Percentiles rank a stretch among this genome's conserved stretches.
These are phyloP conservation scores for Daphoenositta chrysoptera DNA, from an alignment of 2,113 vertebrate genomes.

Conservation along the genomic window DNA sequence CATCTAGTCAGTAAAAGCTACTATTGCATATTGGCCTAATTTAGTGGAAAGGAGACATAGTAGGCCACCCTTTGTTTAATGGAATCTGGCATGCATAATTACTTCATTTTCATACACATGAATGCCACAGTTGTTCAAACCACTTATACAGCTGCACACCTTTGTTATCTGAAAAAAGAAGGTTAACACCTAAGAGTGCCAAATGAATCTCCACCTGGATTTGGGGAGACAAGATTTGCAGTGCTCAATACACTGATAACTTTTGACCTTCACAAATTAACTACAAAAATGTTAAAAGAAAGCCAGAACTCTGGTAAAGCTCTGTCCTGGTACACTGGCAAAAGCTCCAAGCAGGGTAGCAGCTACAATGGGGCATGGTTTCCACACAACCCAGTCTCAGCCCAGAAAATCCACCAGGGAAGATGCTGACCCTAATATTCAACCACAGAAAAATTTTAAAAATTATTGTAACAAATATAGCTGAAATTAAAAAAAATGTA, in stretches of 20 bases:
- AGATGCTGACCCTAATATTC: background rate
- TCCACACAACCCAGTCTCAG: background rate
- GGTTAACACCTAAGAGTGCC: background rate
- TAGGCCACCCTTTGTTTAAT: constrained; percentile 2
- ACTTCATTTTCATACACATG: background rate
- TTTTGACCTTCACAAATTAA: background rate
- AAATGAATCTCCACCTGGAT: background rate
- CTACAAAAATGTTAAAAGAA: background rate
- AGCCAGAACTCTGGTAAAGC: background rate
- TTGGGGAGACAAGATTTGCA: background rate
- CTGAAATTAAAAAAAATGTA: background rate
- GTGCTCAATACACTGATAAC: background rate
- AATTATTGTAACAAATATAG: background rate
- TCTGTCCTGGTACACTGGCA: background rate
- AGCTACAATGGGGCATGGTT: background rate
- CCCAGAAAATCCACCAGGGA: background rate
- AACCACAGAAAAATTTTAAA: background rate
- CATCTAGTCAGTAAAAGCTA: background rate
- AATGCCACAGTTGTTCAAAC: background rate
- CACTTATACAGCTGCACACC: background rate
- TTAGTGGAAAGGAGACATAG: background rate
- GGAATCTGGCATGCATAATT: background rate
- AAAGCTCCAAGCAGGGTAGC: background rate
- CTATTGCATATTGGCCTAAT: background rate
- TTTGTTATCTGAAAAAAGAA: background rate